Evolutionary conservation across 1,140 invertebrate species (phyloP), one percentile per base, ranked within the genome.

Genomic region (Calosoma granatense): DNA sequence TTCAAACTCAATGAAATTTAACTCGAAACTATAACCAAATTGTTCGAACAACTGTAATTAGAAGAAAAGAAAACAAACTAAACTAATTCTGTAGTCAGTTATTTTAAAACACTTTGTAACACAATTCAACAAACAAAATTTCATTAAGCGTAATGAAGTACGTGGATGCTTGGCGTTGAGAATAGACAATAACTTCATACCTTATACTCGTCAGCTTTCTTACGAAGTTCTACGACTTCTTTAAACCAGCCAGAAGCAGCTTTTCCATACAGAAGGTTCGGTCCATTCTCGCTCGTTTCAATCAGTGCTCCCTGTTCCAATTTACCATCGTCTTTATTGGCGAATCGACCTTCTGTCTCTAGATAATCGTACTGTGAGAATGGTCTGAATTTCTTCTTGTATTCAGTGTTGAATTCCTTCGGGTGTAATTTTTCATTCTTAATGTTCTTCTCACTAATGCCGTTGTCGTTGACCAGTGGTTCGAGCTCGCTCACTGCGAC

Each of bases 181-280:
- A n/a, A n/a, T n/a, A n/a, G n/a, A n/a, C n/a, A n/a, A n/a, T n/a
- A n/a, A n/a, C 26, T n/a, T 64, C 73, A 75, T 78, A 91, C 89
- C 83, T 92, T 92, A 74, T 94, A 94, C 73, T 93, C 89, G 65
- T 88, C 90, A 69, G 91, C 91, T 71, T 92, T 89, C 72, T 90
- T 90, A 65, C 90, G 82, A 60, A 93, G 78, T 75, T 93, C 90
- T 66, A 91, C 80, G 65, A 93, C 88, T 73, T 90, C 87, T 63
- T 80, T 80, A 74, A 86, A 89, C 88, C 88, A 90, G 17, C 17
- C 41, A 63, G 85, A 81, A 65, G 81, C 76, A 63, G 77, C 66
- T 30, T 64, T 66, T 14, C 26, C 22, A 4, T 23, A 53, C 20
- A 21, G 22, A 53, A 53, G 20, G 11, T 59, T 53, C 1, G 19